These are phyloP conservation scores for Trachurus trachurus DNA, from an alignment of 2,797 vertebrate genomes.

Conservation along the genomic window DNA sequence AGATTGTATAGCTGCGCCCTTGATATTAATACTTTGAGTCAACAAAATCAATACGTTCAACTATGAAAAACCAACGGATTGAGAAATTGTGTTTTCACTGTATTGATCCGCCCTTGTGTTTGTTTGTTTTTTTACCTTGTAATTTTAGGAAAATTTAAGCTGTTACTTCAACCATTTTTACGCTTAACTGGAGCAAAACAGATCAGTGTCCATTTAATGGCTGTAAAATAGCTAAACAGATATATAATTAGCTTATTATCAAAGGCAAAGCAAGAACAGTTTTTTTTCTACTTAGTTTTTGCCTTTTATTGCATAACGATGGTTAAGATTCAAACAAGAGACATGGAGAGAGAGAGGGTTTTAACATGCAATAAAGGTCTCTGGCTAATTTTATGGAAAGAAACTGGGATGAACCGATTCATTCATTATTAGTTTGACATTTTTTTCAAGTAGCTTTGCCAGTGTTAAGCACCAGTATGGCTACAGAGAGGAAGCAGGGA, in stretches of 20 bases:
- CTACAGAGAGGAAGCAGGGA: slow-evolving; percentile 28
- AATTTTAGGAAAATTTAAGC: slow-evolving; percentile 25
- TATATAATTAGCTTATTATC: neutral
- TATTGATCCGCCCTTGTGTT: slow-evolving; percentile 19
- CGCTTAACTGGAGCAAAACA: slow-evolving; percentile 34
- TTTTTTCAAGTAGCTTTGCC: neutral
- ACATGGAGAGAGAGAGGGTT: neutral
- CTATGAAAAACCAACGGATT: slow-evolving; percentile 47
- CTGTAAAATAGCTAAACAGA: slow-evolving; percentile 9
- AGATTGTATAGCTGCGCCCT: slow-evolving; percentile 64
- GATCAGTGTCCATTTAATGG: slow-evolving; percentile 1
- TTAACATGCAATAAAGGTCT: neutral
- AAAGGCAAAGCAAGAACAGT: neutral
- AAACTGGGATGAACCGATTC: neutral
- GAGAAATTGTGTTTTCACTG: slow-evolving; percentile 41
- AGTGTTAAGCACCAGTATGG: neutral
- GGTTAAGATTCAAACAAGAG: neutral
- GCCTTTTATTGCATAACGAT: neutral
- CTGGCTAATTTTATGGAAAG: neutral
- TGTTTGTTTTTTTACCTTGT: slow-evolving; percentile 10
- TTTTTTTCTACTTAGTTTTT: neutral
- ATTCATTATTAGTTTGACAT: neutral
- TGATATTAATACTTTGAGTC: slow-evolving; percentile 75
- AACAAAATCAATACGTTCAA: slow-evolving; percentile 69
- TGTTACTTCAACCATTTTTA: slow-evolving; percentile 19